Percentiles rank a stretch among this genome's conserved stretches.
Evolutionary conservation across 2,888 invertebrate genomes (phyloP).

Genomic region (Eupelmus urozonus): DNA sequence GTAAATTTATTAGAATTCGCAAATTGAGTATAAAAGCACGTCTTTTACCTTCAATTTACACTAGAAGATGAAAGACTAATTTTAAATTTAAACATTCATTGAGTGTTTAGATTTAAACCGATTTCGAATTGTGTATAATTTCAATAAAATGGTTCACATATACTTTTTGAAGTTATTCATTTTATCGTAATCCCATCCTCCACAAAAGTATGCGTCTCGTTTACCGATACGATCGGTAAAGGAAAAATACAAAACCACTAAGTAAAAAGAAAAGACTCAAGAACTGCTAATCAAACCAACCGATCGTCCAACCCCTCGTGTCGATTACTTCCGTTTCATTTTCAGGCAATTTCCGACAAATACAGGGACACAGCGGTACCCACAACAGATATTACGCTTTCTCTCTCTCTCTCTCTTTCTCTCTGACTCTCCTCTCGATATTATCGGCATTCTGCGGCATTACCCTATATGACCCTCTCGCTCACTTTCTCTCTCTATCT

Average conservation of each 20-base stretch:
- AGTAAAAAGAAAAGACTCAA: background rate
- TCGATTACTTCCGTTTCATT: conserved; percentile 39
- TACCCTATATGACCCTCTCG: background rate
- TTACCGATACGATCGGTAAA: no score
- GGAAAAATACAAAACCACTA: background rate
- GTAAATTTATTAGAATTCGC: no score
- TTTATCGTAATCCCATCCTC: no score
- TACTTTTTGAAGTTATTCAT: no score
- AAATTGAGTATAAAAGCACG: no score
- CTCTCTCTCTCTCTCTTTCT: background rate
- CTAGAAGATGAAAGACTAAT: no score
- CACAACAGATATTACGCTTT: conserved; percentile 42
- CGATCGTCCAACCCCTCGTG: background rate
- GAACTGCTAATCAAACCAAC: background rate
- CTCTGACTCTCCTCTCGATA: background rate
- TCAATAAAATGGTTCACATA: no score
- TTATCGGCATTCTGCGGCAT: conserved; percentile 16
- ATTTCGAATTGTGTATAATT: no score
- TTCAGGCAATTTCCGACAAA: conserved; percentile 39
- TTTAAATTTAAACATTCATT: no score
- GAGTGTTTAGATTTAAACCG: no score
- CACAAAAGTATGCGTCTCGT: no score
- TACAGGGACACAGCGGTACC: conserved; percentile 16
- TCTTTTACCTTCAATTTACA: no score
- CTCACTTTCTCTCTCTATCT: background rate